Conservation (phyloP, 2,797 vertebrate genomes). For the Todus mexicanus region DNA sequence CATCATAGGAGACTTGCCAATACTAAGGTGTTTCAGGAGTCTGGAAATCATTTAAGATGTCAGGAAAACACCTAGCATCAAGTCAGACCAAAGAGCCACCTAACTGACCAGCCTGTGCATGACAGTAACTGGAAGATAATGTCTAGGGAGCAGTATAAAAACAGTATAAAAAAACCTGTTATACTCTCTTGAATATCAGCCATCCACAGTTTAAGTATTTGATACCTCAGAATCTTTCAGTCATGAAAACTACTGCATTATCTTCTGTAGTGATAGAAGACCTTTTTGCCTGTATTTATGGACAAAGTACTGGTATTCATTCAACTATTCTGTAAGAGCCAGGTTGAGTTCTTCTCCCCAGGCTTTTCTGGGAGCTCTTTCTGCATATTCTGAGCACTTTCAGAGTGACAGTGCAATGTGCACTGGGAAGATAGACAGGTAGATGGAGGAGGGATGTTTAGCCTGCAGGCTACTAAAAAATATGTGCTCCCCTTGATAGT, state of each 20-base stretch:
- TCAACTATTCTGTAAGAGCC: not conserved
- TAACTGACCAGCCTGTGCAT: not conserved
- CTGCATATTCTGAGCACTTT: not conserved
- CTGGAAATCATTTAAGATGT: not conserved
- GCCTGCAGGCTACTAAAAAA: conserved; percentile 60
- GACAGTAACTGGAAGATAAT: not conserved
- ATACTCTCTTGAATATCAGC: not conserved
- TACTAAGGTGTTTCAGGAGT: not conserved
- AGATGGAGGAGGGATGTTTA: conserved; percentile 55
- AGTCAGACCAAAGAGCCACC: not conserved
- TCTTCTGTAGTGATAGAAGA: not conserved
- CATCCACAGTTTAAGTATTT: not conserved
- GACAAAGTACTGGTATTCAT: not conserved
- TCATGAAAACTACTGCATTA: not conserved
- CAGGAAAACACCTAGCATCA: not conserved
- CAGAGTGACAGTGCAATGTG: not conserved
- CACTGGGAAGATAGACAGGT: conserved; percentile 31
- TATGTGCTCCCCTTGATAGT: conserved; percentile 55
- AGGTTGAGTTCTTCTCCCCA: not conserved
- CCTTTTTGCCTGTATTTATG: not conserved
- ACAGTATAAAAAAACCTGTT: not conserved
- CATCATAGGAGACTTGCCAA: not conserved
- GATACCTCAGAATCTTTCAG: not conserved
- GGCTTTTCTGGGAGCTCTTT: not conserved
- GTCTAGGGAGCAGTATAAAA: not conserved